Percentiles rank a stretch among this genome's conserved stretches.
These are phyloP conservation scores for Smittia sp. DNA, from an alignment of 2,888 invertebrate species.

Conservation along the genomic window DNA sequence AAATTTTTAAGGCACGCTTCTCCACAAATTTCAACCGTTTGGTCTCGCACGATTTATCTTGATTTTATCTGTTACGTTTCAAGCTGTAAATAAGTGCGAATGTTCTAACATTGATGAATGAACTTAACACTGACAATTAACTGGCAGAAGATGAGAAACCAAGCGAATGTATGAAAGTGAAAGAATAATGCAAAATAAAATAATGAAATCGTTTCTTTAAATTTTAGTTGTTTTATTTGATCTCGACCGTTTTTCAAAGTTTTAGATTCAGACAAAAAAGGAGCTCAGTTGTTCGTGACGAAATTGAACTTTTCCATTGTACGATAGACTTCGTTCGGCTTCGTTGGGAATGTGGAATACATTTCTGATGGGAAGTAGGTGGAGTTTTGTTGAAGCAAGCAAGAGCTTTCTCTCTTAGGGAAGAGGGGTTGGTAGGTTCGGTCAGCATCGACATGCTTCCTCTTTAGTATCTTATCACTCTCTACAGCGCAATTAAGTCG, in stretches of 20 bases:
- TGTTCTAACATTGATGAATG: too few relatives aligned
- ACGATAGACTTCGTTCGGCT: constrained; percentile 16
- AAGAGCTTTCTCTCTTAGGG: neutral
- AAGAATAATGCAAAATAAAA: too few relatives aligned
- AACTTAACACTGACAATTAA: too few relatives aligned
- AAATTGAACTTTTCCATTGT: constrained; percentile 22
- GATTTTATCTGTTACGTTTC: too few relatives aligned
- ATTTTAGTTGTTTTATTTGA: neutral
- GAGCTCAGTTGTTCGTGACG: constrained; percentile 16
- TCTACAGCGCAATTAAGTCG: constrained; percentile 6
- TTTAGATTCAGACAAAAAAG: too few relatives aligned
- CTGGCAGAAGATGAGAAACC: too few relatives aligned
- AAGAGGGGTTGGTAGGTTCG: neutral
- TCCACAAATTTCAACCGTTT: too few relatives aligned
- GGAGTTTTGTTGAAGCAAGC: neutral
- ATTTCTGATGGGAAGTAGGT: neutral
- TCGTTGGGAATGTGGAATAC: neutral
- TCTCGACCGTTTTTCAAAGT: neutral
- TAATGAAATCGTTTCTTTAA: too few relatives aligned
- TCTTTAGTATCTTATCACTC: constrained; percentile 1
- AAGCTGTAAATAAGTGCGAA: too few relatives aligned
- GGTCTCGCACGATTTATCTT: too few relatives aligned
- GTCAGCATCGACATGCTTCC: neutral
- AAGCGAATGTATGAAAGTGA: too few relatives aligned
- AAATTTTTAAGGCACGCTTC: neutral